Conservation (phyloP, 2,888 invertebrate species). For the Plagodis pulveraria region DNA sequence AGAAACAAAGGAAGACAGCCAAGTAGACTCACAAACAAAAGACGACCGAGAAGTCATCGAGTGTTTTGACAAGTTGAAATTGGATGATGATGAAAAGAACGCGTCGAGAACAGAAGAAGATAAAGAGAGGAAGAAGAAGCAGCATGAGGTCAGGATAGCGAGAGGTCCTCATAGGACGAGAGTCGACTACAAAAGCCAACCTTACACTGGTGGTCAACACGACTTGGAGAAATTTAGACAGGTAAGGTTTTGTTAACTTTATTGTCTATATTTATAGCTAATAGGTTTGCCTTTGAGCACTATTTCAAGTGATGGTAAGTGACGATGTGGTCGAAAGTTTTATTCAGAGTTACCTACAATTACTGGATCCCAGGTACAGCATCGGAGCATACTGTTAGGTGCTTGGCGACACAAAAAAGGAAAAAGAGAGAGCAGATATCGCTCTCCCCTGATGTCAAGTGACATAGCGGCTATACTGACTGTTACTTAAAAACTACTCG, state of each 20-base stretch:
- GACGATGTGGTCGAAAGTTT: too few relatives aligned
- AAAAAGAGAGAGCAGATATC: too few relatives aligned
- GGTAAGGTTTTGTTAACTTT: constrained; percentile 2
- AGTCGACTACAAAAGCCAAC: constrained; percentile 24
- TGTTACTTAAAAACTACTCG: too few relatives aligned
- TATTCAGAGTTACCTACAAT: too few relatives aligned
- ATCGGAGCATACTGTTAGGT: too few relatives aligned
- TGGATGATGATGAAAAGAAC: constrained; percentile 37
- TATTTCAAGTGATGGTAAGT: too few relatives aligned
- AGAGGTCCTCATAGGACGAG: constrained; percentile 17
- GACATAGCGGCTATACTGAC: too few relatives aligned
- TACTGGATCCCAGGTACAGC: too few relatives aligned
- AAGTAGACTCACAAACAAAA: constrained; percentile 1
- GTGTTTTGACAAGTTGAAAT: constrained; percentile 47
- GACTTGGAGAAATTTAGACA: constrained; percentile 5
- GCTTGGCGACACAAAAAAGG: too few relatives aligned
- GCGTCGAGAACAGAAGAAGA: constrained; percentile 12
- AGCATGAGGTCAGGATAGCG: constrained; percentile 14
- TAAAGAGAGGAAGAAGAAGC: constrained; percentile 36
- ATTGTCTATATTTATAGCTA: too few relatives aligned
- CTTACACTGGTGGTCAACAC: constrained; percentile 18
- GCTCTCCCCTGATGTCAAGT: too few relatives aligned
- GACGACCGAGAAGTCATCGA: constrained; percentile 47
- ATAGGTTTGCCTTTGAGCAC: too few relatives aligned
- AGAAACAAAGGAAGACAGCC: constrained; percentile 46